Evolutionary conservation across 2,888 invertebrate genomes (phyloP).

Genomic region (Drosophila infuscata): DNA sequence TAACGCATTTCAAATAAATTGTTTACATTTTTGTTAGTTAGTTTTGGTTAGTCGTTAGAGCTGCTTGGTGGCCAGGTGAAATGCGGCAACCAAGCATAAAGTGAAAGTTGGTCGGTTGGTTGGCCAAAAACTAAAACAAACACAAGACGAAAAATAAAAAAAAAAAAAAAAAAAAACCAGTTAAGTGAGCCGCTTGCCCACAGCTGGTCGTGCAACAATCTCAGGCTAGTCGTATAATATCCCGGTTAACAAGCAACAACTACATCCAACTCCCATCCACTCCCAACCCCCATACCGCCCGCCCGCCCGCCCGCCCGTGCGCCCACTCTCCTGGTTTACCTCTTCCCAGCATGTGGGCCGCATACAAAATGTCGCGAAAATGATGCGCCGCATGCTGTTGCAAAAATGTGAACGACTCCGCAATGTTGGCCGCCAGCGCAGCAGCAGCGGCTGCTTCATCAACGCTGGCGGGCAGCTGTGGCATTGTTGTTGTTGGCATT

Average conservation of each 20-base stretch:
- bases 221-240: constrained; percentile 42
- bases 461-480: constrained; percentile 29
- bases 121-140: constrained; percentile 53
- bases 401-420: constrained; percentile 85
- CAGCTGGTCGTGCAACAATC: constrained; percentile 69
- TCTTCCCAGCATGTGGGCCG: constrained; percentile 88
- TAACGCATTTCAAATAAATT: not conserved
- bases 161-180: constrained; percentile 56
- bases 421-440: constrained; percentile 83
- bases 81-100: constrained; percentile 71
- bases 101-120: constrained; percentile 68
- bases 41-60: not conserved
- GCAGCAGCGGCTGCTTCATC: constrained; percentile 76
- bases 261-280: not conserved
- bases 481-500: constrained; percentile 72
- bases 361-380: constrained; percentile 88
- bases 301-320: too few relatives aligned
- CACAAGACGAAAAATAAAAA: constrained; percentile 7
- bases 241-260: constrained; percentile 3
- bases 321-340: constrained; percentile 84
- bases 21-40: not conserved
- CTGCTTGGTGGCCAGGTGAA: constrained; percentile 48
- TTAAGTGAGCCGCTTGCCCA: constrained; percentile 60
- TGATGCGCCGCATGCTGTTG: constrained; percentile 85
- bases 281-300: not conserved